Evolutionary conservation across 37 sponge, comb jelly and placozoan species (phyloP), one percentile per base, ranked within the genome.

Genomic region (Chondrilla cf. caribensis): DNA sequence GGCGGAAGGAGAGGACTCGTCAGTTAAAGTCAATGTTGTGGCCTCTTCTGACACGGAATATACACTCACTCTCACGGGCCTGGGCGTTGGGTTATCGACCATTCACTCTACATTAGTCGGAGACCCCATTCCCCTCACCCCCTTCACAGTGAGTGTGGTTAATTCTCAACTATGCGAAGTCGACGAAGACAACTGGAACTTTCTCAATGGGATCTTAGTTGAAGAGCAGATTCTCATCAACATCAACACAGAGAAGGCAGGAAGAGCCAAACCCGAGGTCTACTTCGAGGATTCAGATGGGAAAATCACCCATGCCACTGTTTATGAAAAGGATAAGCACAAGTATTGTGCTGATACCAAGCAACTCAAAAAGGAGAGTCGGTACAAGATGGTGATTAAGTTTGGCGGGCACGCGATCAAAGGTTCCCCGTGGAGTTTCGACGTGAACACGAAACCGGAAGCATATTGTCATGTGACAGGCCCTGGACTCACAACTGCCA

Each of bases 401-500:
- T 94, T 85, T 84, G 95, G 92, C 8, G 87, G 71, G 4, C 55
- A 37, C 22, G 47, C 83, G 29, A 83, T 96, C 6, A 66, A 87
- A 2, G 79, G 82, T 25, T 89, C 89, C 26, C 95, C 95, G 2
- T 86, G 90, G 41, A 33, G 33, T 2, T 24, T 94, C 28, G 44
- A 2, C 1, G 84, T 90, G 2, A 82, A 65, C 29, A 79, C 58
- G 39, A 77, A 54, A 18, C 81, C 81, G 5, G 65, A 58, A 14
- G 62, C 58, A 17, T 54, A 77, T 60, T 96, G 96, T 60, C 87
- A 87, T 84, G 91, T 89, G 60, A 85, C 89, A 18, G 96, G 96
- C 0, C 68, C 68, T 2, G 96, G 96, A 17, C 84, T 95, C 60
- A 88, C 93, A 40, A 78, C 78, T n/a, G 93, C 89, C 37, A 87